Base-by-base conservation (phyloP, 2,888 invertebrate species). In the Cheilosia pagana region DNA sequence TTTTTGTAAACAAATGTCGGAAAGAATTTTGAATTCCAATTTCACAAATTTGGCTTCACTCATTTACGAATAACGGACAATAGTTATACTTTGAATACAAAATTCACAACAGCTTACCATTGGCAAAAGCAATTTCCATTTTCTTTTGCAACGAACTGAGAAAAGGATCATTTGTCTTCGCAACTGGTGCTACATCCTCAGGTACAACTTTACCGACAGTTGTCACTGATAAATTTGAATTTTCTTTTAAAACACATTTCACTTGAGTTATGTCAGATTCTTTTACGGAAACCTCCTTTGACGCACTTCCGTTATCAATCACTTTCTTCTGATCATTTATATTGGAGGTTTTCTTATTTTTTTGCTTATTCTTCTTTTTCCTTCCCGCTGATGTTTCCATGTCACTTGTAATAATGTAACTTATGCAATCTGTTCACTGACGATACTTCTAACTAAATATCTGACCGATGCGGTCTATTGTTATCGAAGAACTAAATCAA, bases 401-500 rank as follows among this genome's bases (percentile, higher is more conserved):
- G 12, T 12, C 12, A 3, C 35, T 35, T 35, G 12, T 35, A 78
- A 39, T 59, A 14, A 35, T 43, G 45, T 76, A 59, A 62, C 62
- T 81, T 81, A 75, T 74, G 74, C 45, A 81, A 81, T 57, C n/a
- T 31, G 25, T 23, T 35, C 71, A 48, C 16, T 6, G 25, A 41
- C 14, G 48, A 10, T 31, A 12, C 41, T 14, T 19, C 16, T 35
- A n/a, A 21, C 53, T 31, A 43, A 39, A 35, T 23, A 35, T 23
- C 52, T 21, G 59, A 65, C 77, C 67, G 50, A 70, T 59, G 23
- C 52, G 70, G 48, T 28, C 70, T 81, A 85, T 85, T 85, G 85
- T 81, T 81, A 81, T 76, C 81, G 79, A 76, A 67, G 71, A 79
- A 85, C 85, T 85, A 67, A 76, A 60, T 81, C 62, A 50, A 65